These are phyloP conservation scores for Acleris holmiana DNA, from an alignment of 2,888 invertebrate species.

Conservation along the genomic window DNA sequence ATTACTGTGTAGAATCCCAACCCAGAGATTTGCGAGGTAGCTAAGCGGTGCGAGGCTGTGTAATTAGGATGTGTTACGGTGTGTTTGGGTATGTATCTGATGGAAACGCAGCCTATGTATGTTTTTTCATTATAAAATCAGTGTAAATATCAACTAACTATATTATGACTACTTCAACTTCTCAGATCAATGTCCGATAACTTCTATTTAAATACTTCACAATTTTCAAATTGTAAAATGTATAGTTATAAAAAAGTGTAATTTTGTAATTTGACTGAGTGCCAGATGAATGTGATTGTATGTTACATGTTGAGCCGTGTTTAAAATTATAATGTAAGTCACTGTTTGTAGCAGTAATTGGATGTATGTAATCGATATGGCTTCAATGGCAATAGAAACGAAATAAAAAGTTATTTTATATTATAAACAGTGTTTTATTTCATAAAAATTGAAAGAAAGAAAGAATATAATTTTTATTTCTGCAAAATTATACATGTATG, in stretches of 20 bases:
- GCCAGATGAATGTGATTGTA: slow-evolving; percentile 81
- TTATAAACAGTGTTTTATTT: slow-evolving; percentile 53
- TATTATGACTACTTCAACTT: background rate
- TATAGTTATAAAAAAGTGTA: slow-evolving; percentile 49
- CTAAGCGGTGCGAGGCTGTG: too few species aligned
- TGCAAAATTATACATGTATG: too few species aligned
- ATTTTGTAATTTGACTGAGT: slow-evolving; percentile 53
- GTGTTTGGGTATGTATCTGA: too few species aligned
- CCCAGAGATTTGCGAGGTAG: too few species aligned
- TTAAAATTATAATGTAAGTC: slow-evolving; percentile 59
- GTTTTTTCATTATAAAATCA: background rate
- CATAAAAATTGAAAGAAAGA: too few species aligned
- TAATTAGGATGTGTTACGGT: too few species aligned
- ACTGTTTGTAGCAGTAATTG: slow-evolving; percentile 68
- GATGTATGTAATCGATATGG: slow-evolving; percentile 70
- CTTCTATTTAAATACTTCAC: background rate
- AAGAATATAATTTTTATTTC: too few species aligned
- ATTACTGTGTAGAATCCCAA: too few species aligned
- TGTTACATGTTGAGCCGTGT: slow-evolving; percentile 61
- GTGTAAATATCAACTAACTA: background rate
- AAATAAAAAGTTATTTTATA: slow-evolving; percentile 82
- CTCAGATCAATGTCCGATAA: background rate
- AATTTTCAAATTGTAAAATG: slow-evolving; percentile 45
- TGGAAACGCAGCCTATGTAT: too few species aligned
- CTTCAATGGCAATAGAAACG: slow-evolving; percentile 69